Base-by-base conservation (phyloP, 2,113 vertebrate genomes). In the Cervus canadensis region DNA sequence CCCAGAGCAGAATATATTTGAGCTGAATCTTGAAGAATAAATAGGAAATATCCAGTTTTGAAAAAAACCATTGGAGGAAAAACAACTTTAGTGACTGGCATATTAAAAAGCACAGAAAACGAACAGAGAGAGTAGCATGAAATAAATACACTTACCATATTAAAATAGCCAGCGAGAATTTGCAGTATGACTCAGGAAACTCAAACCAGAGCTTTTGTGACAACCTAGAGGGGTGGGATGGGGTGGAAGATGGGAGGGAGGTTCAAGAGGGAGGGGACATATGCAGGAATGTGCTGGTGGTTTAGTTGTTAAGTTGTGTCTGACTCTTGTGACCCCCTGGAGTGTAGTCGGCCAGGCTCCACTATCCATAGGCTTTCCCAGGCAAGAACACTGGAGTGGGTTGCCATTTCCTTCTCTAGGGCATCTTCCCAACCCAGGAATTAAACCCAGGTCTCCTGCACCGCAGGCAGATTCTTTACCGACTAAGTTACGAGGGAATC, bases 311-410 rank as follows among this genome's bases (percentile, higher is more conserved):
- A 40, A 40, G 10, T 23, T 74, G 67, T 40, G 2, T 40, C 67
- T 23, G 12, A 74, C 67, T 40, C 19, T 12, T 23, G 67, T 0
- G 0, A 23, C n/a, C 67, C n/a, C 1, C 0, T 23, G 67, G 19
- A 71, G n/a, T 40, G 36, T 40, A 23, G 19, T 40, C 19, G 3
- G 67, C 67, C 67, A 74, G n/a, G n/a, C 67, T 23, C 10, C 19
- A 23, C 67, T 40, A 10, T 74, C 67, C n/a, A 40, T 23, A 40
- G 19, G 19, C 11, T 74, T 74, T 40, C n/a, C 67, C 67, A 74
- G n/a, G 67, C 10, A 23, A 74, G 67, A 40, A 74, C 67, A 12
- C 19, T 40, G n/a, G 19, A 40, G n/a, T 74, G 19, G 67, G 19
- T 23, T 74, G n/a, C n/a, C n/a, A 74, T 74, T 40, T 74, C 67